Evolutionary conservation across 2,888 invertebrate species (phyloP), one percentile per base, ranked within the genome.

Genomic region (Sesamia inferens): DNA sequence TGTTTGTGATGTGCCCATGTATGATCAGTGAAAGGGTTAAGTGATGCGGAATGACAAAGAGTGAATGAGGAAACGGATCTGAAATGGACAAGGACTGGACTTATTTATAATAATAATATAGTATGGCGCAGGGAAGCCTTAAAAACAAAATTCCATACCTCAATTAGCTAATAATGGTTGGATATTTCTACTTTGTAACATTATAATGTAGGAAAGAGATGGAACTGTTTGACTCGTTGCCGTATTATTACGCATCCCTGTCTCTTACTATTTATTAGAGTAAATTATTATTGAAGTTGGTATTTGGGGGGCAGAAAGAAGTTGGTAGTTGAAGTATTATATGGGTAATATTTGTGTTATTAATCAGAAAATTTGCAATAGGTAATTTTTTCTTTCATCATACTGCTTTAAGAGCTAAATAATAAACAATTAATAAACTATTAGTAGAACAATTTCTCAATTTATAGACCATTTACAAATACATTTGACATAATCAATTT

Each of bases 251-350:
- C 39, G 19, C 76, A 75, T 48, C 61, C 81, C 85, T 85, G 83
- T 81, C 85, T 77, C 71, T 65, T 79, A 78, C 77, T 87, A 82
- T 87, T 86, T 87, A 84, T 87, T 86, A 76, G 64, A 79, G 51
- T 85, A 85, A 85, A 74, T 82, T 82, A 74, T 82, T 82, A 76
- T 85, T 82, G 67, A 82, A 66, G 73, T 82, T 85, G 77, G 67
- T 70, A 74, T 76, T 75, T 75, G 65, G 58, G 74, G 48, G 62
- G 67, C 22, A 54, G n/a, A n/a, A n/a, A n/a, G n/a, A n/a, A n/a
- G n/a, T n/a, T n/a, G n/a, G n/a, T n/a, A n/a, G 48, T 76, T 84
- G 75, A 64, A 68, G 67, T 79, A 57, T 48, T 58, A 66, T 66
- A 70, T 84, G 82, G 67, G 75, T 76, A 74, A 73, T 81, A 68